phyloP scores from a whole-genome alignment of 2,888 invertebrate species.

The Leptinotarsa rubiginosa region DNA sequence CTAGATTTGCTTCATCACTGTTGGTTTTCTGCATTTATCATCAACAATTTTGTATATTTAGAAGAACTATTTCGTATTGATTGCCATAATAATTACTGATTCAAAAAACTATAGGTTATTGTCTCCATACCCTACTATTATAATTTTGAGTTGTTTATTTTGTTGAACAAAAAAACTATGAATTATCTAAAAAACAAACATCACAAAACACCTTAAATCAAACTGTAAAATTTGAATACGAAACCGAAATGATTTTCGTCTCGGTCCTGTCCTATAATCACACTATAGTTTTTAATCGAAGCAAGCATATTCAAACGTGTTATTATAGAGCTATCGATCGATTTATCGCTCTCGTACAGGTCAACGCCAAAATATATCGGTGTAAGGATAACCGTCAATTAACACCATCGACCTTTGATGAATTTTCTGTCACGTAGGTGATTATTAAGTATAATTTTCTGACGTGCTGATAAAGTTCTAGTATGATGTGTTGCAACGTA shows the following conservation, averaged over 20 bases:
- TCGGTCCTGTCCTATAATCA: slow-evolving; percentile 13
- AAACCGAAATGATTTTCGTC: not conserved
- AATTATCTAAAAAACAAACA: not conserved
- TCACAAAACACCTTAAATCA: not conserved
- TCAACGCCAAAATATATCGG: slow-evolving; percentile 38
- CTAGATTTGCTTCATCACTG: too few species aligned
- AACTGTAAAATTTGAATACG: not conserved
- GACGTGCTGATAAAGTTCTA: slow-evolving; percentile 9
- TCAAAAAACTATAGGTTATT: too few species aligned
- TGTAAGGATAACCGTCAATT: slow-evolving; percentile 45
- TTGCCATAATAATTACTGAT: too few species aligned
- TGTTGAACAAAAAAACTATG: not conserved
- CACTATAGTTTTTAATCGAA: slow-evolving; percentile 22
- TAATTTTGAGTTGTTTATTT: too few species aligned
- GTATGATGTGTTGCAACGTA: slow-evolving; percentile 9
- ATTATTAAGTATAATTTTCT: slow-evolving; percentile 25
- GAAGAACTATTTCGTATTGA: too few species aligned
- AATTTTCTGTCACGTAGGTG: slow-evolving; percentile 37
- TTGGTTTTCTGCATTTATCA: too few species aligned
- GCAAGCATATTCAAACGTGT: slow-evolving; percentile 13
- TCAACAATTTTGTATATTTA: too few species aligned
- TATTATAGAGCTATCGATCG: slow-evolving; percentile 30
- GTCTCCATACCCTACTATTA: too few species aligned
- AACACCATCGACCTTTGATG: slow-evolving; percentile 46
- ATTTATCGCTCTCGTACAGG: slow-evolving; percentile 32